A percentile compares a stretch with the other conserved stretches of the same genome.
These are phyloP conservation scores for Pongo abelii DNA, from an alignment of 2,113 vertebrate species.

Conservation along the genomic window DNA sequence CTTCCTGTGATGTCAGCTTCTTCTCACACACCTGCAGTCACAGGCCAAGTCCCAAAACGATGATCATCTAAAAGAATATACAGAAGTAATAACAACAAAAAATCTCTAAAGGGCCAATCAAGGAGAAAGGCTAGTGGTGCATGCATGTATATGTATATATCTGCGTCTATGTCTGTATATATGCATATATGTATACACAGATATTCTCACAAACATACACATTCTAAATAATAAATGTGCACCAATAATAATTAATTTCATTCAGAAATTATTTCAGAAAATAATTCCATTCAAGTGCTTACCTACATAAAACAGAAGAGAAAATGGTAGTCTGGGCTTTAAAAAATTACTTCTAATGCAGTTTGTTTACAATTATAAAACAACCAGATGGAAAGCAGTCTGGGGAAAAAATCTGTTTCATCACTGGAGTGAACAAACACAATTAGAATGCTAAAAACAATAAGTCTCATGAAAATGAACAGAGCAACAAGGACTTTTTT, in stretches of 20 bases:
- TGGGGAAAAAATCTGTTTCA: conserved; percentile 82
- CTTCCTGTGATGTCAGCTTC: background rate
- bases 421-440: conserved; percentile 69
- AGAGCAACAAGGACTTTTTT: conserved; percentile 60
- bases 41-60: background rate
- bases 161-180: background rate
- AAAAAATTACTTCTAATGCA: conserved; percentile 70
- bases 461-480: background rate
- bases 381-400: conserved; percentile 82
- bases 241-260: background rate
- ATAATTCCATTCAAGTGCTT: conserved; percentile 43
- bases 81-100: background rate
- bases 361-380: conserved; percentile 80
- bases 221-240: background rate
- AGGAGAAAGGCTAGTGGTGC: background rate
- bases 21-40: background rate
- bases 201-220: background rate
- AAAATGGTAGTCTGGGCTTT: conserved; percentile 65
- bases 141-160: background rate
- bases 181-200: background rate
- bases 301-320: conserved; percentile 62
- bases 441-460: conserved; percentile 74
- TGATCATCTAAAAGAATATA: background rate
- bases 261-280: conserved; percentile 12
- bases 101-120: background rate